phyloP scores from a whole-genome alignment of 2,113 vertebrate genomes.

The Stomatorhinus ivindoensis region DNA sequence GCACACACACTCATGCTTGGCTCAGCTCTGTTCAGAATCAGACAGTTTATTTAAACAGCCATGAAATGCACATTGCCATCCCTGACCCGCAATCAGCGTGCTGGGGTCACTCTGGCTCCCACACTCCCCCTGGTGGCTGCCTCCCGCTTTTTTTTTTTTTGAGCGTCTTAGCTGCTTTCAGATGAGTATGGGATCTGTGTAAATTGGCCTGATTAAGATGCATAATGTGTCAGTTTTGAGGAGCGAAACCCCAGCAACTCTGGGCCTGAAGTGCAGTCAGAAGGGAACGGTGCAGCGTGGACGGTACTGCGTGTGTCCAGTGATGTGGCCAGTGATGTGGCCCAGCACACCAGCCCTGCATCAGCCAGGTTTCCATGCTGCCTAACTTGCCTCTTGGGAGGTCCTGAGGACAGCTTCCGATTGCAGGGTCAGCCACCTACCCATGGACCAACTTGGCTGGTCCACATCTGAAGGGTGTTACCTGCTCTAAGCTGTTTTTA shows the following conservation, averaged over 20 bases:
- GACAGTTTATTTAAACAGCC: neutral
- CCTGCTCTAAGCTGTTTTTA: too few relatives aligned
- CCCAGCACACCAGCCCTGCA: neutral
- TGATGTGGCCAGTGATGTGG: neutral
- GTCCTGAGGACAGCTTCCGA: neutral
- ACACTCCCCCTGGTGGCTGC: neutral
- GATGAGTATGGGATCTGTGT: neutral
- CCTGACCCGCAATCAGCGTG: neutral
- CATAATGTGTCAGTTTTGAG: neutral
- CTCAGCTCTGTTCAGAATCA: neutral
- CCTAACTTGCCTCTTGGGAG: neutral
- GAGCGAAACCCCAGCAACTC: neutral
- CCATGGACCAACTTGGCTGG: neutral
- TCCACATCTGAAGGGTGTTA: neutral
- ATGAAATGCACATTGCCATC: neutral
- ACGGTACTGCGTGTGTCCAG: neutral
- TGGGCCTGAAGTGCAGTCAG: neutral
- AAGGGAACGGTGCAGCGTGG: neutral
- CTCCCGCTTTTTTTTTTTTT: neutral
- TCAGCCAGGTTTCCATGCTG: neutral
- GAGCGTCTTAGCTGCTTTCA: neutral
- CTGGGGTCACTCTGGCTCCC: neutral
- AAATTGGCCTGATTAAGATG: constrained; percentile 13
- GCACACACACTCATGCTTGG: neutral
- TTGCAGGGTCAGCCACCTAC: neutral